These are phyloP conservation scores for Megaceryle torquata DNA, from an alignment of 2,113 vertebrate genomes.

Conservation along the genomic window DNA sequence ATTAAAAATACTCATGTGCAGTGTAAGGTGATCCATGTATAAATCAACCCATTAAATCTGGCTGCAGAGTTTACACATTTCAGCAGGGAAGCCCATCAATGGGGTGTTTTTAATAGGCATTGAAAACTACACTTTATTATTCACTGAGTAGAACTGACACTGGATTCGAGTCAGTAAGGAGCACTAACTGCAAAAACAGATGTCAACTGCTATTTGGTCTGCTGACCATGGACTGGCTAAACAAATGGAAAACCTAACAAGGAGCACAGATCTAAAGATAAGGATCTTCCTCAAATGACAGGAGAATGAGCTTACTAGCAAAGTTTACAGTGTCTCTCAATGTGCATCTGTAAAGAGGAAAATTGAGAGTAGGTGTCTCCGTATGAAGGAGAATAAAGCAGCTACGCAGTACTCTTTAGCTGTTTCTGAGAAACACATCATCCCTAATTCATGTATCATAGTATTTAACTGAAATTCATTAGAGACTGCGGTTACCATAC, in stretches of 20 bases:
- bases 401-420: not conserved
- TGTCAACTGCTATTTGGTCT: slow-evolving; percentile 24
- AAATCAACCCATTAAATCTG: not conserved
- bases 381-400: not conserved
- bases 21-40: not conserved
- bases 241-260: slow-evolving; percentile 10
- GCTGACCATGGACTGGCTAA: not conserved
- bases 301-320: not conserved
- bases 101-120: slow-evolving; percentile 18
- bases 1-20: not conserved
- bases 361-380: not conserved
- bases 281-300: not conserved
- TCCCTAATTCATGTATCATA: not conserved
- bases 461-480: not conserved
- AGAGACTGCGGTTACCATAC: not conserved
- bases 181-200: slow-evolving; percentile 31
- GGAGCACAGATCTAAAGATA: not conserved
- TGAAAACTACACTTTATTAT: slow-evolving; percentile 30
- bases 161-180: slow-evolving; percentile 20
- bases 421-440: not conserved
- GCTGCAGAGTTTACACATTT: not conserved
- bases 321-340: not conserved
- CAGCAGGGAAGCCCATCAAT: slow-evolving; percentile 14
- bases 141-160: not conserved
- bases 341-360: not conserved